Evolutionary conservation across 2,797 vertebrate genomes (phyloP).

Genomic region (Sternarchorhynchus goeldii): DNA sequence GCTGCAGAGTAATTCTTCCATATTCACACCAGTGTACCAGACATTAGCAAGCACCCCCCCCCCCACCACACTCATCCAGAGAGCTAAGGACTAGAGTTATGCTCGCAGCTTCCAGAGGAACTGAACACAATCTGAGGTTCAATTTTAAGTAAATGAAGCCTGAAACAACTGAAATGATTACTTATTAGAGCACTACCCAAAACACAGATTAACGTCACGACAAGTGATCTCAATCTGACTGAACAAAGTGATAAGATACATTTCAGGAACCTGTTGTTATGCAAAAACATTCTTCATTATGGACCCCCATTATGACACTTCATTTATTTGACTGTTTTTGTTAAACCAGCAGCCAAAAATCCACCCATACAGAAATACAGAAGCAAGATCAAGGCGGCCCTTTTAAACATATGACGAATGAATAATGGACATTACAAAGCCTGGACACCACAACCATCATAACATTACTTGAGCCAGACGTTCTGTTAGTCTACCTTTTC

Average conservation of each 20-base stretch:
- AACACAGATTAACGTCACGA: not conserved
- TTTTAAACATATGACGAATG: no score
- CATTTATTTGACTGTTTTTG: not conserved
- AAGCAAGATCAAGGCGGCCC: no score
- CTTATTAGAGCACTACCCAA: not conserved
- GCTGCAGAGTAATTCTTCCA: slow-evolving; percentile 37
- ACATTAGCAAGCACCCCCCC: slow-evolving; percentile 48
- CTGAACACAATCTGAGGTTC: not conserved
- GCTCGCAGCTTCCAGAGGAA: slow-evolving; percentile 20
- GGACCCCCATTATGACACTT: not conserved
- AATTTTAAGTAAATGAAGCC: slow-evolving; percentile 25
- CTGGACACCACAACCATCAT: not conserved
- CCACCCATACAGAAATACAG: no score
- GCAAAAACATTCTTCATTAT: not conserved
- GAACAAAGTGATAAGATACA: not conserved
- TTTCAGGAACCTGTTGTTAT: not conserved
- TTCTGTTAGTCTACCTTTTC: not conserved
- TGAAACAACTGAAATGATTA: slow-evolving; percentile 3
- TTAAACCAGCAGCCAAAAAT: not conserved
- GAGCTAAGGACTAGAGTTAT: slow-evolving; percentile 21
- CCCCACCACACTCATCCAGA: slow-evolving; percentile 29
- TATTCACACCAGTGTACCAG: slow-evolving; percentile 51
- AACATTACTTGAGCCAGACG: slow-evolving; percentile 4
- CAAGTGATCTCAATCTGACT: not conserved
- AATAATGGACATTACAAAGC: no score